Evolutionary conservation across 2,113 vertebrate species (phyloP).

Genomic region (Anas platyrhynchos): DNA sequence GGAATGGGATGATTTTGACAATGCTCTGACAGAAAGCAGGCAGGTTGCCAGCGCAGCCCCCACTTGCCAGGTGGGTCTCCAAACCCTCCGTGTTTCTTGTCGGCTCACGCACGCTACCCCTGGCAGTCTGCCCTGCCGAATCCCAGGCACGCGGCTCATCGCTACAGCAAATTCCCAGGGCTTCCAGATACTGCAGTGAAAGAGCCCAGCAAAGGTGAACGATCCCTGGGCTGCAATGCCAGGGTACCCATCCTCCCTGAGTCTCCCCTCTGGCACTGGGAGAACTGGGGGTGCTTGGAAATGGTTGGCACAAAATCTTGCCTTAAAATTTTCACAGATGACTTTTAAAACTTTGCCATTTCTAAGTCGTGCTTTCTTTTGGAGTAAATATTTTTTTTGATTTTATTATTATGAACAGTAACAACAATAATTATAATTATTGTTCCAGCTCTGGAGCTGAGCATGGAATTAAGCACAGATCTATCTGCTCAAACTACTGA

Average conservation of each 20-base stretch:
- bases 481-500: background rate
- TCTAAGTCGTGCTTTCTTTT: background rate
- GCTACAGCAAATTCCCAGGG: background rate
- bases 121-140: constrained; percentile 36
- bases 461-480: background rate
- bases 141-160: background rate
- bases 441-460: background rate
- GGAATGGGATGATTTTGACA: constrained; percentile 50
- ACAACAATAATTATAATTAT: background rate
- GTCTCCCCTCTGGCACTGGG: background rate
- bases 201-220: background rate
- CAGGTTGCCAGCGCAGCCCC: constrained; percentile 15
- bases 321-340: background rate
- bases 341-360: background rate
- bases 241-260: background rate
- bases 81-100: constrained; percentile 21
- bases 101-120: background rate
- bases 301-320: background rate
- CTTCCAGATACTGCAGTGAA: background rate
- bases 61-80: constrained; percentile 56
- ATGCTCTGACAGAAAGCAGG: constrained; percentile 35
- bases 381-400: background rate
- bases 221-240: background rate
- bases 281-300: background rate
- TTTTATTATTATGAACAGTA: background rate